Conservation (phyloP, 2,113 vertebrate species). For the Cettia cetti region DNA sequence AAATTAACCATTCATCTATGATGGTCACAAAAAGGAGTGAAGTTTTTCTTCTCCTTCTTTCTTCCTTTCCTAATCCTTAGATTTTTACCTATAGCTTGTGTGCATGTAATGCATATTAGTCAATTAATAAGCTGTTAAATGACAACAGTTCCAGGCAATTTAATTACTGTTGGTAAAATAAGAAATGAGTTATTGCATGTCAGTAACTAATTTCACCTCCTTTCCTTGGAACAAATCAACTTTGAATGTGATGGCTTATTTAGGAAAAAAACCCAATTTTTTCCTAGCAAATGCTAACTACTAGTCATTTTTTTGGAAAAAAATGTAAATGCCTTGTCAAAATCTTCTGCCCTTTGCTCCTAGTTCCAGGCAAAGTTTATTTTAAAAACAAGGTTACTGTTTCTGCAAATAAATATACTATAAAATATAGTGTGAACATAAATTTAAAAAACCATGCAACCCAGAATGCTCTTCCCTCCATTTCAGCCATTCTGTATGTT, state of each 20-base stretch:
- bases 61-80: conserved; percentile 78
- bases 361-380: not conserved
- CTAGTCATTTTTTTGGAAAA: not conserved
- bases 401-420: not conserved
- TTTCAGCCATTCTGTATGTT: not conserved
- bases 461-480: not conserved
- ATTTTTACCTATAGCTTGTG: conserved; percentile 84
- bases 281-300: conserved; percentile 24
- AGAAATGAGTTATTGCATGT: conserved; percentile 81
- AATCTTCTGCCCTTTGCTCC: not conserved
- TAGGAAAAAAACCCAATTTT: not conserved
- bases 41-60: conserved; percentile 29
- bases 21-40: conserved; percentile 25
- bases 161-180: conserved; percentile 84
- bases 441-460: not conserved
- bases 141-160: conserved; percentile 94
- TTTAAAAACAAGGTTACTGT: not conserved
- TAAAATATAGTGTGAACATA: not conserved
- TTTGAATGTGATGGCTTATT: conserved; percentile 58
- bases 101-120: conserved; percentile 90
- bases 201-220: conserved; percentile 72
- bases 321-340: not conserved
- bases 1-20: conserved; percentile 21
- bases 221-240: conserved; percentile 74
- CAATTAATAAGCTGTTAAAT: conserved; percentile 99